A percentile compares a stretch with the other conserved stretches of the same genome.
Evolutionary conservation across 2,113 vertebrate species (phyloP).

Genomic region (Origma solitaria): DNA sequence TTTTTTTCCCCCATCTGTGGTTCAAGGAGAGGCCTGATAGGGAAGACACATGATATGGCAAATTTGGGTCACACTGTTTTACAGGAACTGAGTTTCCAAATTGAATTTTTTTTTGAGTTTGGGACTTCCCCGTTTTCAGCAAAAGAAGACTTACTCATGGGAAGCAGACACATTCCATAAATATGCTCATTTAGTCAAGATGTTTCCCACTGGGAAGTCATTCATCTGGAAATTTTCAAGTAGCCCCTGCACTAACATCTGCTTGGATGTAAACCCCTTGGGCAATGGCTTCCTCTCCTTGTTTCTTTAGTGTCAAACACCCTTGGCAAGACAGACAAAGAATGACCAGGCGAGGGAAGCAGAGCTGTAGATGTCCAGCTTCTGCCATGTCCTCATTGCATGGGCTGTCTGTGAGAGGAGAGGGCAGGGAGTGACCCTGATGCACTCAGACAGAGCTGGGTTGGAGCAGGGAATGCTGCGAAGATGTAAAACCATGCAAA

Average conservation of each 20-base stretch:
- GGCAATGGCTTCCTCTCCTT: neutral
- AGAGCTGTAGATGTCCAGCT: neutral
- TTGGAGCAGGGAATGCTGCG: neutral
- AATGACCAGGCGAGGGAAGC: neutral
- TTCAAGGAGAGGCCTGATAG: neutral
- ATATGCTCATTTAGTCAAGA: neutral
- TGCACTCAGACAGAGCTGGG: neutral
- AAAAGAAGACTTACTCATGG: neutral
- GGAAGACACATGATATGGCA: neutral
- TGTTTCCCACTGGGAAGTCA: neutral
- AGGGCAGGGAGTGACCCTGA: neutral
- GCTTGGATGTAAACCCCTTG: neutral
- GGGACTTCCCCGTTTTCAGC: neutral
- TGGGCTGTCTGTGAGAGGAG: neutral
- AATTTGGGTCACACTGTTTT: neutral
- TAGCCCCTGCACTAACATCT: neutral
- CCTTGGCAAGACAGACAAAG: neutral
- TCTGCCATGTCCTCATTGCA: neutral
- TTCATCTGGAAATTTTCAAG: neutral
- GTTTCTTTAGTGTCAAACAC: neutral
- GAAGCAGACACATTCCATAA: neutral
- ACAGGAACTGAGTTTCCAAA: neutral
- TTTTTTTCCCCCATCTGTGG: neutral
- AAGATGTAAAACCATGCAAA: accelerated
- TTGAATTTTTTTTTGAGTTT: neutral